Base-by-base conservation (phyloP, 2,113 vertebrate species). In the Scatophagus argus region DNA sequence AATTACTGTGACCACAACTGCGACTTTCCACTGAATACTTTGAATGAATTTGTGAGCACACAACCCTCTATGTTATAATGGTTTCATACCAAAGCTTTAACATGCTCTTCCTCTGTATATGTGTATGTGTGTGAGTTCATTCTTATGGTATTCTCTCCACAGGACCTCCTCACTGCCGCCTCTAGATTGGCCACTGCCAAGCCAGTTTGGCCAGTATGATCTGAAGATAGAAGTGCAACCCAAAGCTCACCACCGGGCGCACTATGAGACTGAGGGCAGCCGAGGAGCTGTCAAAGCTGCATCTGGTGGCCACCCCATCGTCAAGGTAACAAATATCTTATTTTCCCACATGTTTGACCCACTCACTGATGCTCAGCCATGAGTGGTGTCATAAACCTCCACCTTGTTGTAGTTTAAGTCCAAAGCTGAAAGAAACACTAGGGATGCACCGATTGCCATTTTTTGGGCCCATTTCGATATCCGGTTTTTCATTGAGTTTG, bases 201-300 rank as follows among this genome's bases (percentile, higher is more conserved):
- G 90, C 94, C 97, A 98, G 91, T 99, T 96, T 44, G 96, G 97
- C 75, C 98, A 98, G 76, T 97, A 94, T 91, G 98, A 99, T 64
- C 93, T 99, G 90, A 99, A 98, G 94, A 97, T 99, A 84, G 98
- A 99, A 92, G 94, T 99, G 5, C 98, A 99, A 78, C 98, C 98
- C 84, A 99, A 99, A 95, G 96, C 98, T 82, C 97, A 99, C 90
- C 98, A 99, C 93, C 93, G 98, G 94, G 98, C 98, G 47, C 98
- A 99, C 93, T 99, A 99, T 87, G 98, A 99, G 95, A 99, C 98
- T 0, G 98, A 99, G 94, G 98, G 98, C 88, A 99, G 98, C 88
- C 94, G 98, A 92, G 98, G 98, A 89, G 98, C 98, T 46, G 93
- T 99, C 64, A 99, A 99, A 94, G 98, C 97, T 68, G 87, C 96